Percentiles rank a stretch among this genome's conserved stretches.
These are phyloP conservation scores for Xenentodon cancila DNA, from an alignment of 2,797 vertebrate species.

Conservation along the genomic window DNA sequence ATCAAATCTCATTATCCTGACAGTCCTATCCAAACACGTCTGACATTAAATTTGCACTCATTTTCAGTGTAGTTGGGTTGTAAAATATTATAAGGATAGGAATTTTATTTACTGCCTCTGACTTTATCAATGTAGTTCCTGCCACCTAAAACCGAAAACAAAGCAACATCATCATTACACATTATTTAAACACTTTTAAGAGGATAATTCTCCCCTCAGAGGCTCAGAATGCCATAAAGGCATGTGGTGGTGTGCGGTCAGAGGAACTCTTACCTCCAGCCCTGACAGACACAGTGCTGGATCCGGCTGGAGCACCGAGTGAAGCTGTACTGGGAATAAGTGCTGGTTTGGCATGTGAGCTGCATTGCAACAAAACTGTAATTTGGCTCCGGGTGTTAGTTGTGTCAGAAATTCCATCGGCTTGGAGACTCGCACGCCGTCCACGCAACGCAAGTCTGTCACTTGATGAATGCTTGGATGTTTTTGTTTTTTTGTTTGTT, in stretches of 20 bases:
- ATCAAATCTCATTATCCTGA: too few relatives aligned
- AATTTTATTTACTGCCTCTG: constrained; percentile 15
- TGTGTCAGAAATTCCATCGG: constrained; percentile 48
- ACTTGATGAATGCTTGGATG: background rate
- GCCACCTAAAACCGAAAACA: background rate
- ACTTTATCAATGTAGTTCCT: background rate
- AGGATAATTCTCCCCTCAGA: constrained; percentile 3
- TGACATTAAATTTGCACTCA: too few relatives aligned
- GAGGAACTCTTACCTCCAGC: constrained; percentile 26
- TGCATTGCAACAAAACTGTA: constrained; percentile 36
- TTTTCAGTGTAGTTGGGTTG: too few relatives aligned
- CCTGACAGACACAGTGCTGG: background rate
- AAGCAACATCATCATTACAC: background rate
- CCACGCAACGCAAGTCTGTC: constrained; percentile 16
- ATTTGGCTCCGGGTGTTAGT: constrained; percentile 44
- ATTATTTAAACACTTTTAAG: background rate
- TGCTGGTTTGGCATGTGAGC: constrained; percentile 43
- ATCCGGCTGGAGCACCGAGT: constrained; percentile 14
- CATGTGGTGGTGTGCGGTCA: constrained; percentile 18
- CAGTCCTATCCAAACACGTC: too few relatives aligned
- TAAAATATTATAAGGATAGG: background rate
- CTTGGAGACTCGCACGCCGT: constrained; percentile 22
- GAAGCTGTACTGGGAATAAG: constrained; percentile 31
- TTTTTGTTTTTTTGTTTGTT: too few relatives aligned
- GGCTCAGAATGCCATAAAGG: constrained; percentile 23